These are phyloP conservation scores for Chlorocebus sabaeus DNA, from an alignment of 2,113 vertebrate species.

Conservation along the genomic window DNA sequence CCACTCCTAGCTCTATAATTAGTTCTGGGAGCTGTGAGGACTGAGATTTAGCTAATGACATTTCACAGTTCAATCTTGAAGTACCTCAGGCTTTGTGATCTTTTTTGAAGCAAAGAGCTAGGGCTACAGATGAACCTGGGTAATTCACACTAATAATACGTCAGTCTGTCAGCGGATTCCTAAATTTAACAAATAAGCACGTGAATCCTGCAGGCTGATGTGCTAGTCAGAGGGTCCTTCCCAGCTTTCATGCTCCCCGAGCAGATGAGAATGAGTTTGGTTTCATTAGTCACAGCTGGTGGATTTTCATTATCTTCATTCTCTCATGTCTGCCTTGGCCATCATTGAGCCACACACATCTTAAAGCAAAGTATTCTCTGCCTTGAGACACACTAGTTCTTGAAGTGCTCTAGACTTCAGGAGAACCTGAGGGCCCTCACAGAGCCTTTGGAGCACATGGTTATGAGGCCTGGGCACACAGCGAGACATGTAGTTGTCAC, in stretches of 20 bases:
- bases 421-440: not conserved
- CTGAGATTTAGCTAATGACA: slow-evolving; percentile 61
- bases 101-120: not conserved
- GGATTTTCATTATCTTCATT: not conserved
- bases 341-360: not conserved
- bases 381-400: not conserved
- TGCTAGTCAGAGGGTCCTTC: not conserved
- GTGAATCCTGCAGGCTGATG: not conserved
- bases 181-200: not conserved
- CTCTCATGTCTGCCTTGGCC: not conserved
- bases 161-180: not conserved
- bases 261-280: not conserved
- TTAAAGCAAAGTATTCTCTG: not conserved
- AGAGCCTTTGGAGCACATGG: not conserved
- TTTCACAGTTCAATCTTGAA: slow-evolving; percentile 32
- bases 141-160: not conserved
- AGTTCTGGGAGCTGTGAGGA: slow-evolving; percentile 45
- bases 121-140: not conserved
- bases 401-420: not conserved
- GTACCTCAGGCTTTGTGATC: slow-evolving; percentile 14
- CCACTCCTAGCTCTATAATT: slow-evolving; percentile 74
- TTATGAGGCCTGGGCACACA: not conserved
- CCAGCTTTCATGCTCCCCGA: not conserved
- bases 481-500: not conserved
- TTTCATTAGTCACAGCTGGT: not conserved